Base-by-base conservation (phyloP, 2,888 invertebrate species). In the Kryphioiulus occultus region DNA sequence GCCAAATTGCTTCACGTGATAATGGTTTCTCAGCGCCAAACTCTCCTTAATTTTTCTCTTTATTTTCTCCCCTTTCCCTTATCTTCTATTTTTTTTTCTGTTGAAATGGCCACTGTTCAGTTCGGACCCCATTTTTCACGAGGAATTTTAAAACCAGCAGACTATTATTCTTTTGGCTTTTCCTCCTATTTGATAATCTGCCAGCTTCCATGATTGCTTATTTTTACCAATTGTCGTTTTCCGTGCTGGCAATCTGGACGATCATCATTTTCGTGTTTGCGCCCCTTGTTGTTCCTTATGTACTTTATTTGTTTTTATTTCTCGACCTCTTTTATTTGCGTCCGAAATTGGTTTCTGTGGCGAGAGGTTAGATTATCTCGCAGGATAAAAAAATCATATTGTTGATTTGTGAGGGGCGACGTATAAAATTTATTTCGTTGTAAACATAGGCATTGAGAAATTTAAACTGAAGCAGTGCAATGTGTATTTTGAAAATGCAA, bases 1-100 rank as follows among this genome's bases (percentile, higher is more conserved):
- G 42, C 85, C 85, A 85, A 85, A 85, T 85, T 85, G 85, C 85
- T 44, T 35, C 85, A 47, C 85, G 7, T 85, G 85, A 85, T 85
- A 85, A 85, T 44, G 85, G 32, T 86, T 86, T 59, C 35, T n/a
- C 59, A 17, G 30, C 59, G 47, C 59, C 32, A 35, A 68, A 59
- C 68, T 53, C 42, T 86, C 86, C 44, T 86, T 44, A 44, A 68
- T 68, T 68, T 68, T 68, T 68, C 53, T 68, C 26, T 86, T 47
- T 86, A 19, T 86, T 47, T 86, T 47, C 39, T n/a, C 86, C 22
- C 26, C 22, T 86, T 42, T 86, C 47, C 86, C 47, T 86, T 86
- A 39, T 84, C 47, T 86, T 17, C 35, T 44, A 39, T 85, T 42
- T 26, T 86, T 44, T 85, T 47, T 22, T 86, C n/a, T 26, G 53